Evolutionary conservation across 2,888 invertebrate species (phyloP).

Genomic region (Acleris literana): DNA sequence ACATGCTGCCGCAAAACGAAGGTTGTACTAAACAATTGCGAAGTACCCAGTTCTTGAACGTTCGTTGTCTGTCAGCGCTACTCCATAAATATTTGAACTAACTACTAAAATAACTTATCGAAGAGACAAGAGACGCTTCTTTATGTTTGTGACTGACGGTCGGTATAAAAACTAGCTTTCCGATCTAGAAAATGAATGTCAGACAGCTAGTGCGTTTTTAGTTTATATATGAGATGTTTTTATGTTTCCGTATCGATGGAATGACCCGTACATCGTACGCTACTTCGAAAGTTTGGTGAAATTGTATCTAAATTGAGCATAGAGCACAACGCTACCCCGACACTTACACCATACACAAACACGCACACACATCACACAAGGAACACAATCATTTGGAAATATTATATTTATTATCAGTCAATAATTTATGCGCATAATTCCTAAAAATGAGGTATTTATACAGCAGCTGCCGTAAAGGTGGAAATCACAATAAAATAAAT

Average conservation of each 20-base stretch:
- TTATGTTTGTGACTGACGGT: constrained; percentile 25
- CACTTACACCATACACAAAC: constrained; percentile 64
- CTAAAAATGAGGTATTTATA: constrained; percentile 74
- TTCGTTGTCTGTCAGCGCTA: constrained; percentile 3
- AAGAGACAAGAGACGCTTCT: constrained; percentile 15
- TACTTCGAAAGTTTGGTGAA: constrained; percentile 82
- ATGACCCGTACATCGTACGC: constrained; percentile 66
- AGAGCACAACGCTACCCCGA: constrained; percentile 82
- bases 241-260: constrained; percentile 25
- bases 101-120: constrained; percentile 13
- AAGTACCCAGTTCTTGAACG: too few species aligned
- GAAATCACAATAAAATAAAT: constrained; percentile 78
- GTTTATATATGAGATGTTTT: not conserved
- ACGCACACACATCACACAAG: constrained; percentile 75
- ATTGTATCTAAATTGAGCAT: constrained; percentile 83
- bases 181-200: too few species aligned
- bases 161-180: constrained; percentile 1
- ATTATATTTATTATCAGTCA: constrained; percentile 74
- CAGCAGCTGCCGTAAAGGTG: constrained; percentile 74
- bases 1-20: constrained; percentile 12
- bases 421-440: constrained; percentile 76
- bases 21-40: too few species aligned
- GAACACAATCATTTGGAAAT: constrained; percentile 79
- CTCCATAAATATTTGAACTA: constrained; percentile 11
- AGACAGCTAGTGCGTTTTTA: not conserved